A percentile compares a stretch with the other conserved stretches of the same genome.
Evolutionary conservation across 2,888 invertebrate genomes (phyloP).

Genomic region (Galerucella nymphaeae): DNA sequence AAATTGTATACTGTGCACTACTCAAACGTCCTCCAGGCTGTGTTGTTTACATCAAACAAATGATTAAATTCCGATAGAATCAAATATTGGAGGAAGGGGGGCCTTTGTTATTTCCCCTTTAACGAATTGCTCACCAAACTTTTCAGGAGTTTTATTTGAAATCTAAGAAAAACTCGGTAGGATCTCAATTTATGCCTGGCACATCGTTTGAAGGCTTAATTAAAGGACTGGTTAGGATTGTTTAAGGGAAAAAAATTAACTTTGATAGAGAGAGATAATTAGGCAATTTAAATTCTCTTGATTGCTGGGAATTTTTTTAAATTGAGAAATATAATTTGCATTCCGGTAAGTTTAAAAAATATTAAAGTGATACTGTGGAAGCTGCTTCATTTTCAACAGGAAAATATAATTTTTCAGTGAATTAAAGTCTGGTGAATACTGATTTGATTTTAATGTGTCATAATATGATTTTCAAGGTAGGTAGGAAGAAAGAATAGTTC

Average conservation of each 20-base stretch:
- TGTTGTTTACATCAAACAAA: neutral
- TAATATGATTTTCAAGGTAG: too few species aligned
- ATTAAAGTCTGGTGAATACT: too few species aligned
- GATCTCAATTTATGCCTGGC: slow-evolving; percentile 15
- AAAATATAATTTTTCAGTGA: too few species aligned
- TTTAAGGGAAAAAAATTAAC: slow-evolving; percentile 23
- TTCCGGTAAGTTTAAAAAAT: slow-evolving; percentile 8
- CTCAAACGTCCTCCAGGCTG: neutral
- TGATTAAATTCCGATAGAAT: neutral
- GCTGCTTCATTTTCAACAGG: neutral
- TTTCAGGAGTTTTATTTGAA: slow-evolving; percentile 20
- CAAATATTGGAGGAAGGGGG: neutral
- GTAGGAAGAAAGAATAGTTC: too few species aligned
- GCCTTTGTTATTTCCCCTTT: neutral
- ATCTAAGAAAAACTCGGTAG: slow-evolving; percentile 11
- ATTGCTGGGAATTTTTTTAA: slow-evolving; percentile 32
- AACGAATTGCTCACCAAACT: neutral
- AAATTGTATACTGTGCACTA: too few species aligned
- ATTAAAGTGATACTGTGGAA: neutral
- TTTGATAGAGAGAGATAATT: slow-evolving; percentile 39
- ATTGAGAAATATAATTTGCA: slow-evolving; percentile 19
- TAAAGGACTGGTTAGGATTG: slow-evolving; percentile 29
- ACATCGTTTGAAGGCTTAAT: slow-evolving; percentile 27
- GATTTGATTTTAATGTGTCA: too few species aligned
- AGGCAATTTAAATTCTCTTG: slow-evolving; percentile 43